Percentiles rank a stretch among this genome's conserved stretches.
phyloP scores from a whole-genome alignment of 2,888 invertebrate genomes.

The Sepioteuthis lessoniana region DNA sequence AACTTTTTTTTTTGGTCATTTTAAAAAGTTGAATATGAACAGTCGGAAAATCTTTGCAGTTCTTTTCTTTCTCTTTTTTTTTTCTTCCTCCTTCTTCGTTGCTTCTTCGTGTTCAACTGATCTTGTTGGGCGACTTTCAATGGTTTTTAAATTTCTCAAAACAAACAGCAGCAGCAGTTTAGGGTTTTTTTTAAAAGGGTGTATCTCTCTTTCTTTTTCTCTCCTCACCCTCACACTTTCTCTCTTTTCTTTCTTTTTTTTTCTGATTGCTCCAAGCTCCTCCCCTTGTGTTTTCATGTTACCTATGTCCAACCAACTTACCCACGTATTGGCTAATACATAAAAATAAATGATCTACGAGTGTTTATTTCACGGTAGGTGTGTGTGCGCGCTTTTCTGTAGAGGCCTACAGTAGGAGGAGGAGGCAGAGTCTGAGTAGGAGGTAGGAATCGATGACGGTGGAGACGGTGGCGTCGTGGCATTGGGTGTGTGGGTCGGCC shows the following conservation, averaged over 20 bases:
- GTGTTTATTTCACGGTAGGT: not conserved
- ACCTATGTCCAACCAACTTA: not conserved
- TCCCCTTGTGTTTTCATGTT: not conserved
- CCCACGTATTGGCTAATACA: not conserved
- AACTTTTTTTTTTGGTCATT: no score
- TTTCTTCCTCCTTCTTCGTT: no score
- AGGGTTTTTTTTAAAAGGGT: no score
- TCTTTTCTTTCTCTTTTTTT: no score
- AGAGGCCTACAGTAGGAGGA: not conserved
- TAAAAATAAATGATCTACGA: not conserved
- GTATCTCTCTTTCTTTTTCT: no score
- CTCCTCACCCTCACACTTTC: not conserved
- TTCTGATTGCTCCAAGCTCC: not conserved
- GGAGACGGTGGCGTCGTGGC: no score
- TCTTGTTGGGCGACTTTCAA: no score
- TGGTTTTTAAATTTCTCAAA: no score
- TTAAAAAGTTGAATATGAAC: no score
- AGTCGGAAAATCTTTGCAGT: no score
- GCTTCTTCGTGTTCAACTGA: no score
- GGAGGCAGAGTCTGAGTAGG: not conserved
- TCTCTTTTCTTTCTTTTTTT: not conserved
- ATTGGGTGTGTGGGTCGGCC: not conserved
- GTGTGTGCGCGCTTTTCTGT: not conserved
- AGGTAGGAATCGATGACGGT: not conserved
- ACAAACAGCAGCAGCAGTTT: no score